Base-by-base conservation (phyloP, 1,140 invertebrate genomes). In the Myzus persicae region DNA sequence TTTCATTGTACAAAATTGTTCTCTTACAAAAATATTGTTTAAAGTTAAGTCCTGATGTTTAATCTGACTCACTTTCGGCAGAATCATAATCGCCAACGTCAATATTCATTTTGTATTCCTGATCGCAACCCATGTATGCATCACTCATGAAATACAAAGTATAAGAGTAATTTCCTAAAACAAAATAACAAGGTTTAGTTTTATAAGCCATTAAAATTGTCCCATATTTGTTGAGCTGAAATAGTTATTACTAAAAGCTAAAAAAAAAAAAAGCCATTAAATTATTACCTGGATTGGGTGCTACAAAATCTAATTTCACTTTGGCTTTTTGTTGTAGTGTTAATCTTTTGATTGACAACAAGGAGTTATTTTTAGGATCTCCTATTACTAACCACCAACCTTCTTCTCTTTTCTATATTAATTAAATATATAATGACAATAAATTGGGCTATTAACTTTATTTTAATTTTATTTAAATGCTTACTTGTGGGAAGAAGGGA, bases 371-470 rank as follows among this genome's bases (percentile, higher is more conserved):
- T 94, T 98, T 98, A 0, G 98, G 98, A 95, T 99, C 99, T 2
- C 99, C 99, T 94, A 99, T 99, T 36, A 99, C 99, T 11, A 99
- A 98, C 99, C 99, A 99, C 99, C 99, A 99, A 76, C 99, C 99
- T 96, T 99, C 99, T 95, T 99, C 99, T 88, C 99, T 97, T 97
- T 99, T 99, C 96, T 98, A 96, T 42, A 89, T 51, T 95, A 95
- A 93, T 36, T 59, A 38, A 90, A 88, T 82, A 84, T 20, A 48
- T 36, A 48, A 88, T 26, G 81, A 94, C 94, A 94, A 94, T 94
- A 93, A 76, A 94, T 54, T 87, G 6, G 22, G 24, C 38, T 87
- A 46, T 48, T 90, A 42, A 42, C 20, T 82, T 54, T 31, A 90
- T 87, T 76, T 76, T n/a, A 44, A 38, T 36, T 76, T 8, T n/a